phyloP scores from a whole-genome alignment of 2,113 vertebrate species.

The Chamaea fasciata region DNA sequence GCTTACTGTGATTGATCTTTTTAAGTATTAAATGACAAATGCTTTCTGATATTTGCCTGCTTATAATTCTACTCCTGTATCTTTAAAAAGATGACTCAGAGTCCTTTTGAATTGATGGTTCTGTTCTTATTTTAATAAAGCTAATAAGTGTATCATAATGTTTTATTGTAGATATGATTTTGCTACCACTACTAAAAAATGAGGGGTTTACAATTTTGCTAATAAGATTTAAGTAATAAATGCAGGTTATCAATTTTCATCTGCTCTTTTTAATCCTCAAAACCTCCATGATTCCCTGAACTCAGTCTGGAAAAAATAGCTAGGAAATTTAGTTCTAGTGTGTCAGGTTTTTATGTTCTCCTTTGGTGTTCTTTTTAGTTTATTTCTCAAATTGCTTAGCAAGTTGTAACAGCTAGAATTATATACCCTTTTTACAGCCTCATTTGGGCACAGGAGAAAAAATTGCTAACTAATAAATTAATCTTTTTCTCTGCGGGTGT shows the following conservation, averaged over 20 bases:
- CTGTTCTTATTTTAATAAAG: not conserved
- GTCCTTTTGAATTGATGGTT: not conserved
- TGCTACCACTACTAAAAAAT: not conserved
- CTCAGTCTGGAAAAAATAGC: not conserved
- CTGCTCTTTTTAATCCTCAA: not conserved
- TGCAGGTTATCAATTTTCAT: not conserved
- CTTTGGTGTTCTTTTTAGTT: not conserved
- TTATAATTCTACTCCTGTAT: not conserved
- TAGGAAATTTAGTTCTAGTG: not conserved
- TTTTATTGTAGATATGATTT: not conserved
- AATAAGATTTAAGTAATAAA: not conserved
- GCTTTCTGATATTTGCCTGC: not conserved
- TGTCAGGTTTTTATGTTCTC: not conserved
- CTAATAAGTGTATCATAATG: not conserved
- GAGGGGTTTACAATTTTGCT: not conserved
- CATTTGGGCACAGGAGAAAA: not conserved
- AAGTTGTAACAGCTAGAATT: conserved; percentile 33
- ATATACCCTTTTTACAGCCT: not conserved
- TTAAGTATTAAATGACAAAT: not conserved
- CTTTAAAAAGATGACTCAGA: not conserved
- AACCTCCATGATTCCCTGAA: not conserved
- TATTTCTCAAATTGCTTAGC: not conserved
- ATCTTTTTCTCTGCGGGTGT: not conserved
- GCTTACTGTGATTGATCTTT: not conserved
- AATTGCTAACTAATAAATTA: not conserved